Evolutionary conservation across 2,113 vertebrate genomes (phyloP).

Genomic region (Phasianus colchicus): DNA sequence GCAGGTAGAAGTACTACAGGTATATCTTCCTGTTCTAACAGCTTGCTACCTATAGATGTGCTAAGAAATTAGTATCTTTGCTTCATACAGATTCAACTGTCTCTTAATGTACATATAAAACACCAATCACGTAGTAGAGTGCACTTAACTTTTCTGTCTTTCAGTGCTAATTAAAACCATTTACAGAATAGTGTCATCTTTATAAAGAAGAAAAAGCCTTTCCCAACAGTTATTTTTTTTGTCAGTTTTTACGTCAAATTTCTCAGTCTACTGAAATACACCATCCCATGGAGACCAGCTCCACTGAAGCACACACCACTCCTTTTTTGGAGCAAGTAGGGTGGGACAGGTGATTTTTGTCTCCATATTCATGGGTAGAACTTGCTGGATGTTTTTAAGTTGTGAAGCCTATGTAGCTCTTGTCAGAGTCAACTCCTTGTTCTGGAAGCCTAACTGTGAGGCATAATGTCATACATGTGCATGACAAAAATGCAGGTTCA

Average conservation of each 20-base stretch:
- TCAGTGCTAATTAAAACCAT: neutral
- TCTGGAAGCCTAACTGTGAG: conserved; percentile 75
- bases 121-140: neutral
- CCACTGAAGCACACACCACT: conserved; percentile 75
- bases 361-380: conserved; percentile 70
- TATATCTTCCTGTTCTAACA: neutral
- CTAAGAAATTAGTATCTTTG: neutral
- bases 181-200: neutral
- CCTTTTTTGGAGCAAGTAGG: conserved; percentile 77
- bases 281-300: conserved; percentile 86
- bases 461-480: neutral
- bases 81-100: neutral
- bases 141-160: conserved; percentile 31
- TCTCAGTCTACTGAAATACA: conserved; percentile 80
- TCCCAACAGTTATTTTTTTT: conserved; percentile 62
- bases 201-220: conserved; percentile 41
- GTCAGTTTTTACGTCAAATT: conserved; percentile 66
- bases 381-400: conserved; percentile 82
- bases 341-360: conserved; percentile 86
- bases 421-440: conserved; percentile 70
- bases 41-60: neutral
- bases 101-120: neutral
- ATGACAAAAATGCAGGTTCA: conserved; percentile 20
- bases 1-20: neutral
- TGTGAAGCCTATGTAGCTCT: conserved; percentile 79